A percentile compares a stretch with the other conserved stretches of the same genome.
These are phyloP conservation scores for Alosa sapidissima DNA, from an alignment of 2,797 vertebrate genomes.

Conservation along the genomic window DNA sequence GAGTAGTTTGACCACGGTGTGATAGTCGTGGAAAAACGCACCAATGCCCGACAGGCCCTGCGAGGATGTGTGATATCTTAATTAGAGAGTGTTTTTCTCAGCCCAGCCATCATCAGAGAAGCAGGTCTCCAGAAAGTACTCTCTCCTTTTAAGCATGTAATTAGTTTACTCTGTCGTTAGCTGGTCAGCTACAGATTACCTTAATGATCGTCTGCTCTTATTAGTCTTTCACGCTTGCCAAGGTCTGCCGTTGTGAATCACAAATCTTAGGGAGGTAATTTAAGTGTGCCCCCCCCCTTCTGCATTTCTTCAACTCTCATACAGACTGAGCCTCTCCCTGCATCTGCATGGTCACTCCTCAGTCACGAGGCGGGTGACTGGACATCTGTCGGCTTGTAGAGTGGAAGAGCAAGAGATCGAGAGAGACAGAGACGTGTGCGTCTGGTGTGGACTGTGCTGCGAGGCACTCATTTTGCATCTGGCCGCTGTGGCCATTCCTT, in stretches of 20 bases:
- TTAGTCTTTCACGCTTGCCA: slow-evolving; percentile 50
- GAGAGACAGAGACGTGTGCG: background rate
- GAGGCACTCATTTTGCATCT: slow-evolving; percentile 1
- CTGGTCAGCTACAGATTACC: slow-evolving; percentile 58
- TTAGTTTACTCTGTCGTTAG: slow-evolving; percentile 52
- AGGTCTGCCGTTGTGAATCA: slow-evolving; percentile 49
- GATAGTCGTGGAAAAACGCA: background rate
- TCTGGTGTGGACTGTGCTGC: background rate
- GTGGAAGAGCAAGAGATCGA: background rate
- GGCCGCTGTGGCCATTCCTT: background rate
- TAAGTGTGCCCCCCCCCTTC: background rate
- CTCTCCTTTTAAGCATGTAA: slow-evolving; percentile 52
- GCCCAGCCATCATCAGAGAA: slow-evolving; percentile 21
- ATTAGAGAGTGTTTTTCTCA: background rate
- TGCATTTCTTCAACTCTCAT: background rate
- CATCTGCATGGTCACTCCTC: background rate
- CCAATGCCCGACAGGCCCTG: background rate
- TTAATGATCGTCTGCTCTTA: slow-evolving; percentile 58
- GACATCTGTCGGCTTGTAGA: background rate
- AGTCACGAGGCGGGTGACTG: background rate
- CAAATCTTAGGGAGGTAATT: slow-evolving; percentile 41
- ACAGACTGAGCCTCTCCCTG: background rate
- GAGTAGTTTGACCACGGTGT: background rate
- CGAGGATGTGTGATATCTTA: background rate
- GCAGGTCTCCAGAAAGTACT: slow-evolving; percentile 32